A percentile compares a stretch with the other conserved stretches of the same genome.
These are phyloP conservation scores for Teleogryllus occipitalis DNA, from an alignment of 1,140 invertebrate genomes.

Conservation along the genomic window DNA sequence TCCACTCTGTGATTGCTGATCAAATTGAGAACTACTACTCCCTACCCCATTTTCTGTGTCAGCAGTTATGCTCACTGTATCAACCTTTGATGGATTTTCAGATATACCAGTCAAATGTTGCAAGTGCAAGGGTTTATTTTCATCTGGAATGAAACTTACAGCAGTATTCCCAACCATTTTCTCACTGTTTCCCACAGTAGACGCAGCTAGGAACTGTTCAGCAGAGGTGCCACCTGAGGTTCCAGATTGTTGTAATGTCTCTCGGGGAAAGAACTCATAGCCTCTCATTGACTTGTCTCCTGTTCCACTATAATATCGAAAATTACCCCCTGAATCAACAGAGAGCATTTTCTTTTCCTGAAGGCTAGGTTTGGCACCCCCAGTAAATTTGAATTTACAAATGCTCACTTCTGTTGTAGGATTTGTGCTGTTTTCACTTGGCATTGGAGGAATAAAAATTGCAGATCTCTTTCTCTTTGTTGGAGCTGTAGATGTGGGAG, in stretches of 20 bases:
- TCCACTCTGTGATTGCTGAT: not conserved
- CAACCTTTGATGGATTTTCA: not conserved
- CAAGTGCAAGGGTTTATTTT: no score
- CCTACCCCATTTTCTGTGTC: not conserved
- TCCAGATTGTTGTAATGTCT: constrained; percentile 50
- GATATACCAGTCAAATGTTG: not conserved
- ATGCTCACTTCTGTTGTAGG: constrained; percentile 79
- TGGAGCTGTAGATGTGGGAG: not conserved
- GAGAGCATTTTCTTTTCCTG: constrained; percentile 87
- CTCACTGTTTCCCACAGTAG: constrained; percentile 9
- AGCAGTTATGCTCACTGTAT: not conserved
- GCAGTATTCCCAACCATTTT: not conserved
- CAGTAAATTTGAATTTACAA: constrained; percentile 88
- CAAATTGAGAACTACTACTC: not conserved
- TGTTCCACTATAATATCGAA: constrained; percentile 68
- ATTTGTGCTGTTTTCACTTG: constrained; percentile 56
- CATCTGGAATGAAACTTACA: not conserved
- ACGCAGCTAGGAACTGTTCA: constrained; percentile 12
- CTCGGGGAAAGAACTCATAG: constrained; percentile 65
- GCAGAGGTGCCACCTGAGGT: constrained; percentile 9
- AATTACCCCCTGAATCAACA: constrained; percentile 76
- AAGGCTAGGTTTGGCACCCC: constrained; percentile 73
- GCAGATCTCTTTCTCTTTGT: constrained; percentile 65
- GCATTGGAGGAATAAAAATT: constrained; percentile 72
- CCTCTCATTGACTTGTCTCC: constrained; percentile 66